Evolutionary conservation across 2,113 vertebrate genomes (phyloP).

Genomic region (Acinonyx jubatus): DNA sequence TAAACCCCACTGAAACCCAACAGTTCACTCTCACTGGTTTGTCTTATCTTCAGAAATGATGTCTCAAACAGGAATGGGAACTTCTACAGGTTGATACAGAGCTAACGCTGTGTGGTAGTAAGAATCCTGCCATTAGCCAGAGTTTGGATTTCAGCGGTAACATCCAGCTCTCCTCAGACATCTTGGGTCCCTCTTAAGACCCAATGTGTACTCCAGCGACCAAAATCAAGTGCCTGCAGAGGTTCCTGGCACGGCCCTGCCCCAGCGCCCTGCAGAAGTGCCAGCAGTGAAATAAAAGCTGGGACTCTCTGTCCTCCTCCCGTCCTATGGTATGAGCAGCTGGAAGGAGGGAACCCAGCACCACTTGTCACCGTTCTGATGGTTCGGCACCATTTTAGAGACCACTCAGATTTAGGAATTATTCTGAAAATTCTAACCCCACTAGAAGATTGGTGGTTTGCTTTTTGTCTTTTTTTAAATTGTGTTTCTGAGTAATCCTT

Average conservation of each 20-base stretch:
- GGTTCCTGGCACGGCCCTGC: not conserved
- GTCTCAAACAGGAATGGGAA: not conserved
- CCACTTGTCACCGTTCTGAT: not conserved
- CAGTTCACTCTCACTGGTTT: not conserved
- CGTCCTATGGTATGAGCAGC: not conserved
- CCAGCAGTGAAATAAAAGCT: not conserved
- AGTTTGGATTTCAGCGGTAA: not conserved
- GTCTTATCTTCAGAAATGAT: not conserved
- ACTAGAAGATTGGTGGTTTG: not conserved
- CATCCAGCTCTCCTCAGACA: not conserved
- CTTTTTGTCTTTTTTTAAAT: not conserved
- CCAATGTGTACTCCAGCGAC: not conserved
- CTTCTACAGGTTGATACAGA: rapidly evolving
- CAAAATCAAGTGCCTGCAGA: not conserved
- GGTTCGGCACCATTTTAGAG: not conserved
- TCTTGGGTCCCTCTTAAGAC: not conserved
- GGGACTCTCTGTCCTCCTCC: not conserved
- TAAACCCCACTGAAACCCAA: not conserved
- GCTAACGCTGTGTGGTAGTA: too few species aligned
- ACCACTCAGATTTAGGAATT: not conserved
- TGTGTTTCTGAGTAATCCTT: conserved; percentile 22
- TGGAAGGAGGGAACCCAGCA: not conserved
- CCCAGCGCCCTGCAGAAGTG: rapidly evolving
- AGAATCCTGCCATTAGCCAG: not conserved
- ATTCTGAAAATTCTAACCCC: not conserved